Evolutionary conservation across 2,113 vertebrate species (phyloP), one percentile per base, ranked within the genome.

Genomic region (Oncorhynchus gorbuscha): DNA sequence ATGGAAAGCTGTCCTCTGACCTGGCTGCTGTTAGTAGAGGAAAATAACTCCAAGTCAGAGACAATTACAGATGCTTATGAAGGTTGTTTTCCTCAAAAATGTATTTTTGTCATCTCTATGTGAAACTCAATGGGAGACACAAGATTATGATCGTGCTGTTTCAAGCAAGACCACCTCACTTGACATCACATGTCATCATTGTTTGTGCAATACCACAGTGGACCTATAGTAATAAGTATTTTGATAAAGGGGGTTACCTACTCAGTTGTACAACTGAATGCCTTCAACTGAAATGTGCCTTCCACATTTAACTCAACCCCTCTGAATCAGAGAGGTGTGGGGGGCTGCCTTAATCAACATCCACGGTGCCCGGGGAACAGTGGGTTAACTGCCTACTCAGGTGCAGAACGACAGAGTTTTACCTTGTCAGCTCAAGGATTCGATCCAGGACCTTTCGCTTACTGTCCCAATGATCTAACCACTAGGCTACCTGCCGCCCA

Each of bases 11-110:
- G 30, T n/a, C 39, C 45, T 70, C 26, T 0, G 28, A 35, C 48
- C 51, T 16, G 71, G 32, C 8, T n/a, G 12, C 18, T 59, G 14
- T 18, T 51, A 72, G 73, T 1, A 75, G 6, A 75, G 49, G 69
- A 58, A 20, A 75, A 48, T 58, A 32, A 32, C 49, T 30, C 55
- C 12, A 30, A 72, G 70, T 75, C 35, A 70, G 24, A 71, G 45
- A 35, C 72, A 79, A 51, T 70, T 49, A 62, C 72, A 18, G 24
- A 30, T 30, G 24, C 7, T n/a, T 28, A 72, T 51, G 32, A 2
- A 35, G 20, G 20, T 51, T n/a, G 4, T 45, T 73, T 64, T 24
- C 1, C 20, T 48, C 12, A 30, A 4, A 72, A 55, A 26, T 30
- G 0, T 1, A 49, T 48, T 5, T 26, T 68, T 68, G 30, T 3